Base-by-base conservation (phyloP, 2,888 invertebrate species). In the Latheticus oryzae region DNA sequence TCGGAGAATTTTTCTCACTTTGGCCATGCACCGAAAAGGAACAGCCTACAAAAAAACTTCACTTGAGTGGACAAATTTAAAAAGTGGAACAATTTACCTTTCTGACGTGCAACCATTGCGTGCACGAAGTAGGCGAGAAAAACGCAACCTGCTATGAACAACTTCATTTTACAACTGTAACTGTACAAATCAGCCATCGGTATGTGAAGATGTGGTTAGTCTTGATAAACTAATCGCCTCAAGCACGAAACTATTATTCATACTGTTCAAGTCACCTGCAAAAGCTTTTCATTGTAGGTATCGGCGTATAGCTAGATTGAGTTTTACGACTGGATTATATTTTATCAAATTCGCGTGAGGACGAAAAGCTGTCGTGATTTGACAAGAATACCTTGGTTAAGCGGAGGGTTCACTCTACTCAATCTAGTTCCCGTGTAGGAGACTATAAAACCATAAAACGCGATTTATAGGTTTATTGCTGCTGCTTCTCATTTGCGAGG, bases 401-500 rank as follows among this genome's bases (percentile, higher is more conserved):
- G 60, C 67, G n/a, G 68, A 65, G 65, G 71, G 70, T 66, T 66
- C 62, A 56, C 69, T 64, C 63, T 62, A 64, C 70, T 70, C 72
- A 70, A 73, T 73, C 71, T 72, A 72, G 70, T 67, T 66, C 69
- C 66, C 70, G 68, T 68, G 71, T 66, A 69, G 68, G 71, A 71
- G 74, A 69, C 75, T 72, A 73, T 77, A 77, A 77, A 77, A 72
- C 76, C 72, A 77, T 77, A 77, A 77, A 77, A 74, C 70, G 72
- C 73, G 74, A 75, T 76, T 76, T 76, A 76, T 75, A 72, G 73
- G 71, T 76, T 77, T 76, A 76, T 76, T 70, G 75, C 72, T 58
- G 63, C 65, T 63, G 64, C 66, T 65, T 66, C 65, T 69, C 69
- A 68, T 71, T 69, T 68, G 64, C 59, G 61, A 57, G 61, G 62